Percentiles rank a stretch among this genome's conserved stretches.
Evolutionary conservation across 2,113 vertebrate genomes (phyloP).

Genomic region (Anguilla japonica): DNA sequence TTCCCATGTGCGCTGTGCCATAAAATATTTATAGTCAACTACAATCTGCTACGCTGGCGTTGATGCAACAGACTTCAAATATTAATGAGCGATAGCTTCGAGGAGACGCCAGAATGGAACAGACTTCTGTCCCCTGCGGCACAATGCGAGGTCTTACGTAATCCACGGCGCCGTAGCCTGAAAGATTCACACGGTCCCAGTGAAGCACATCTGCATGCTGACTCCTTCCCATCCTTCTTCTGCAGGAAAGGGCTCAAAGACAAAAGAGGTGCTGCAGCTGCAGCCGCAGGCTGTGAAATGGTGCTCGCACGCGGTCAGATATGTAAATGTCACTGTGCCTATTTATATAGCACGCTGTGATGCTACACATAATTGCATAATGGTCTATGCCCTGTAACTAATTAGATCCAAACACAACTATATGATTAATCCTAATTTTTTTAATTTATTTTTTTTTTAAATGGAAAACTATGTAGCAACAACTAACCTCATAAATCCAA

Average conservation of each 20-base stretch:
- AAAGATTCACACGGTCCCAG: conserved; percentile 28
- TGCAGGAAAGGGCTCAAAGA: neutral
- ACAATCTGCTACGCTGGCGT: conserved; percentile 60
- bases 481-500: neutral
- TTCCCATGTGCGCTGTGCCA: conserved; percentile 73
- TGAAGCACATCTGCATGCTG: neutral
- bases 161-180: conserved; percentile 32
- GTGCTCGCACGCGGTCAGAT: neutral
- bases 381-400: neutral
- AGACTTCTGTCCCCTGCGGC: conserved; percentile 13
- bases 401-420: neutral
- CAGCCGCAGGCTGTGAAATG: neutral
- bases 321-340: neutral
- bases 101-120: conserved; percentile 24
- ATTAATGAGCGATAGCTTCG: conserved; percentile 44
- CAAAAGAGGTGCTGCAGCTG: neutral
- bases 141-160: conserved; percentile 36
- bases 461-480: neutral
- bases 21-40: conserved; percentile 76
- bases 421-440: no score
- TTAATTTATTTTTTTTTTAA: no score
- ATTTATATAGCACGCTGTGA: neutral
- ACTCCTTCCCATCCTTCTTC: neutral
- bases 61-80: conserved; percentile 53
- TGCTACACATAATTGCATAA: neutral